Evolutionary conservation across 2,113 vertebrate species (phyloP).

Genomic region (Chamaea fasciata): DNA sequence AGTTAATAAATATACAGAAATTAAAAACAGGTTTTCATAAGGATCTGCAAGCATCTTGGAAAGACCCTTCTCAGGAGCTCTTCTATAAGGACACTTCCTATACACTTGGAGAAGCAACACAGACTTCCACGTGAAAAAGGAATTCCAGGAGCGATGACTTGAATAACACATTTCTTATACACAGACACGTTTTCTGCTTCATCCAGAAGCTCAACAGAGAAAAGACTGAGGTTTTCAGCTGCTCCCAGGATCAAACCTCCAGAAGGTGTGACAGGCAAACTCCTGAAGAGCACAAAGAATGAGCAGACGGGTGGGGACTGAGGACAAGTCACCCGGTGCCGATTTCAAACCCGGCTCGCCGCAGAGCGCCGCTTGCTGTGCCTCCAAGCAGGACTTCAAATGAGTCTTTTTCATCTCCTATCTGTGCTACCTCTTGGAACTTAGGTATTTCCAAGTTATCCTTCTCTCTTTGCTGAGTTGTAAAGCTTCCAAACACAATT

Average conservation of each 20-base stretch:
- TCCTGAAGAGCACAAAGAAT: not conserved
- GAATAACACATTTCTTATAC: not conserved
- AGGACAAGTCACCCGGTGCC: not conserved
- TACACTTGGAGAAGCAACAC: not conserved
- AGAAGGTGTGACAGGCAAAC: not conserved
- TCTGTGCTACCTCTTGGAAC: not conserved
- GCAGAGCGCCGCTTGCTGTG: not conserved
- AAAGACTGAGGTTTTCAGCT: not conserved
- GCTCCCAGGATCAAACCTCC: not conserved
- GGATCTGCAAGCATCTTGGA: not conserved
- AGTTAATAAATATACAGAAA: not conserved
- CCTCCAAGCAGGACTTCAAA: constrained; percentile 19
- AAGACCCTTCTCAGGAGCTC: not conserved
- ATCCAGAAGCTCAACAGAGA: not conserved
- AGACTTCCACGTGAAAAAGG: not conserved
- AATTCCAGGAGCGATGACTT: not conserved
- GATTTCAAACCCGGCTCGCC: not conserved
- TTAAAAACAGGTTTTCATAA: not conserved
- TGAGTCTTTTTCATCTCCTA: not conserved
- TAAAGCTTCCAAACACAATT: not conserved
- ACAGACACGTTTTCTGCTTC: not conserved
- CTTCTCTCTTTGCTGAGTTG: not conserved
- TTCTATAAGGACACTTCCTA: not conserved
- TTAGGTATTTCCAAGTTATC: fast-evolving
- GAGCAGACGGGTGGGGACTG: constrained; percentile 13